Percentiles rank a stretch among this genome's conserved stretches.
phyloP scores from a whole-genome alignment of 2,888 invertebrate genomes.

The Mayetiola destructor region DNA sequence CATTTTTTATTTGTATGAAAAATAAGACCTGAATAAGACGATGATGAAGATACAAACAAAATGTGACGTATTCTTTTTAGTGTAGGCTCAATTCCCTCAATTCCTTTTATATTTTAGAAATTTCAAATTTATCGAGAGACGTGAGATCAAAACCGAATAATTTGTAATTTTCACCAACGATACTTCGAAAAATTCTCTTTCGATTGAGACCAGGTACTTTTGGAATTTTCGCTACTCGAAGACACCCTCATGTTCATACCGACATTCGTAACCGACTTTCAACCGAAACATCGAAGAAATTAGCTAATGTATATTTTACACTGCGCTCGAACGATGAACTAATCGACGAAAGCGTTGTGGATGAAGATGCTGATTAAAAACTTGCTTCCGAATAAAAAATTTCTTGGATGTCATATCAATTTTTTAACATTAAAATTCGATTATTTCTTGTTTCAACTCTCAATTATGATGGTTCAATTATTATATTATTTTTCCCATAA shows the following conservation, averaged over 20 bases:
- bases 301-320: background rate
- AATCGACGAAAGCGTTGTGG: background rate
- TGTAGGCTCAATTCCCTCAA: background rate
- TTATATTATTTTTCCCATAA: too few relatives aligned
- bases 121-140: background rate
- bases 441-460: too few relatives aligned
- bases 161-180: background rate
- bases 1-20: too few relatives aligned
- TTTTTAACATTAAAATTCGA: too few relatives aligned
- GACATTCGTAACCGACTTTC: background rate
- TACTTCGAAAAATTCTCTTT: background rate
- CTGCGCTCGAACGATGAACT: background rate
- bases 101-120: background rate
- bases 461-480: too few relatives aligned
- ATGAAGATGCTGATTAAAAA: too few relatives aligned
- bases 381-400: too few relatives aligned
- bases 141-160: background rate
- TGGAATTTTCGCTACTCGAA: too few relatives aligned
- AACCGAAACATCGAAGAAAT: background rate
- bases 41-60: too few relatives aligned
- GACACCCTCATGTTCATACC: background rate
- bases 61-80: too few relatives aligned
- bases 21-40: too few relatives aligned
- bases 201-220: background rate
- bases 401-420: too few relatives aligned